These are phyloP conservation scores for Onthophagus sagittarius DNA, from an alignment of 2,888 invertebrate species.

Conservation along the genomic window DNA sequence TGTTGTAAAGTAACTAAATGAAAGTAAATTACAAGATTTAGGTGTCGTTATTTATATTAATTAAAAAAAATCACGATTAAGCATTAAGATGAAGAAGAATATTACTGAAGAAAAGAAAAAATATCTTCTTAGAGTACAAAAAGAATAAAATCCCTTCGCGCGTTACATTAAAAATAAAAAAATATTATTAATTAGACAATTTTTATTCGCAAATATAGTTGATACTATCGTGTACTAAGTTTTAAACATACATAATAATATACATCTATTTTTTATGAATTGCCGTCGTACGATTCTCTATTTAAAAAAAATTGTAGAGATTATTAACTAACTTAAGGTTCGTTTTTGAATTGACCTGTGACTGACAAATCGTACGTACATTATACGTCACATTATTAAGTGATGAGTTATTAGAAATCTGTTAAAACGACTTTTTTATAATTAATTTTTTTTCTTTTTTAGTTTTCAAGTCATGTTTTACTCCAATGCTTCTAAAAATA, in stretches of 20 bases:
- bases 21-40: slow-evolving; percentile 12
- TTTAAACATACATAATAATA: not conserved
- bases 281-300: not conserved
- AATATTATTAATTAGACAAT: not conserved
- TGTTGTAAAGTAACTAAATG: too few species aligned
- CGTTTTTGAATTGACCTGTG: not conserved
- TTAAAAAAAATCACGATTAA: not conserved
- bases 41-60: slow-evolving; percentile 33
- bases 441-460: too few species aligned
- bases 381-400: not conserved
- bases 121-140: slow-evolving; percentile 44
- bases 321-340: not conserved
- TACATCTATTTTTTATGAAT: not conserved
- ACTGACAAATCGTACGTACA: not conserved
- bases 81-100: not conserved
- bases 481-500: too few species aligned
- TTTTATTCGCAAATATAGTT: not conserved
- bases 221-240: not conserved
- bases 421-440: too few species aligned
- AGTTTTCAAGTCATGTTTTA: too few species aligned
- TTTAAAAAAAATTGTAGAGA: not conserved
- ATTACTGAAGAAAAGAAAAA: slow-evolving; percentile 7
- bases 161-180: not conserved
- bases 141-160: slow-evolving; percentile 33
- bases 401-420: too few species aligned